These are phyloP conservation scores for Ptilorrhoa leucosticta DNA, from an alignment of 2,113 vertebrate genomes.

Conservation along the genomic window DNA sequence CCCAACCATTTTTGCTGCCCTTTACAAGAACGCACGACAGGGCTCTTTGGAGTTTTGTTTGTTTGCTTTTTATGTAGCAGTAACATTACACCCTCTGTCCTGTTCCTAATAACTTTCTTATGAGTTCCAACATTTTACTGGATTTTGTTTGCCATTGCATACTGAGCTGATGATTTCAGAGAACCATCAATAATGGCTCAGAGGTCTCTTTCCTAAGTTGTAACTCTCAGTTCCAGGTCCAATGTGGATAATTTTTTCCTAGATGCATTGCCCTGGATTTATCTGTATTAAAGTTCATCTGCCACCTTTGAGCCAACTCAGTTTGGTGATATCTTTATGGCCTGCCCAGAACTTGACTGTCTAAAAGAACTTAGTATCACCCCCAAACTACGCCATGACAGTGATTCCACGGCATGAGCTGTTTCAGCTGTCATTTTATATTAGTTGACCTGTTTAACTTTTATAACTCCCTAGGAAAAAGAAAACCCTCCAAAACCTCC, in stretches of 20 bases:
- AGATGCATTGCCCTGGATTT: not conserved
- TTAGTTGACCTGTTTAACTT: not conserved
- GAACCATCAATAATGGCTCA: not conserved
- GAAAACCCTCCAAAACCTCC: not conserved
- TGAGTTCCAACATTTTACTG: not conserved
- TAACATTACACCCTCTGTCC: not conserved
- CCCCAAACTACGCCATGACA: not conserved
- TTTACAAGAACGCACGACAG: not conserved
- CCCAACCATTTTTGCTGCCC: not conserved
- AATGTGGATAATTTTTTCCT: not conserved
- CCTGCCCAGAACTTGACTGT: not conserved
- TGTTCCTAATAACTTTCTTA: not conserved
- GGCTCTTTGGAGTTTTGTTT: not conserved
- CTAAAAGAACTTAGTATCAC: not conserved
- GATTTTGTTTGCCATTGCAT: not conserved
- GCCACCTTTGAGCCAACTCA: not conserved
- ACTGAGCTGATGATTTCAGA: constrained; percentile 16
- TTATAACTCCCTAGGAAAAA: not conserved
- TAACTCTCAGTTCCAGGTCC: not conserved
- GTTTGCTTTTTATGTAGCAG: not conserved
- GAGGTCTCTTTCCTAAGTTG: not conserved
- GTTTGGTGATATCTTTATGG: not conserved
- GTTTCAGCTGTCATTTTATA: not conserved
- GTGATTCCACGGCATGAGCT: not conserved
- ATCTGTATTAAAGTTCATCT: not conserved